Conservation (phyloP, 2,113 vertebrate genomes). For the Mustela nigripes region DNA sequence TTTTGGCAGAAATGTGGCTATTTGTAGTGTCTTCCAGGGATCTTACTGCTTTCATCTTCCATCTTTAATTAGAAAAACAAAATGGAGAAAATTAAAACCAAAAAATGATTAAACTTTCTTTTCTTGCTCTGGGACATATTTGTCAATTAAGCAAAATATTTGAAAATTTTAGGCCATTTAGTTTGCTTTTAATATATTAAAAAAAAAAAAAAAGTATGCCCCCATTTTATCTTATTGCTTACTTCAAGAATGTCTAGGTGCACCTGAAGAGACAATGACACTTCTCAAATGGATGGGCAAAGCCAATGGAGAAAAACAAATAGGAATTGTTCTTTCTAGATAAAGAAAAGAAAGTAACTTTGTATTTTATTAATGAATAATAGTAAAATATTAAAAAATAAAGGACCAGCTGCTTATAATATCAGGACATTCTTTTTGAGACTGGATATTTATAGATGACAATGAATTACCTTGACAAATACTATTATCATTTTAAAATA, state of each 20-base stretch:
- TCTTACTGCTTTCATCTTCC: not conserved
- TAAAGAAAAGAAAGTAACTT: not conserved
- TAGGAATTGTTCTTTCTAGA: not conserved
- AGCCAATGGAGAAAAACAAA: not conserved
- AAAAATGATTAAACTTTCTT: constrained; percentile 20
- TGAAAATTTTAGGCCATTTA: not conserved
- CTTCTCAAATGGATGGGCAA: not conserved
- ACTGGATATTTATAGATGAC: constrained; percentile 38
- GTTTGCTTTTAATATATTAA: not conserved
- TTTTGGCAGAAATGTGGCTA: constrained; percentile 34
- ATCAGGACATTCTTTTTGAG: not conserved
- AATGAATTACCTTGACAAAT: not conserved
- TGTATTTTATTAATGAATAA: not conserved
- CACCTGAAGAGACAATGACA: not conserved
- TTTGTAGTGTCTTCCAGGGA: not conserved
- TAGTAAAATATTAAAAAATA: not conserved
- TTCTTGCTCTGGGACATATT: constrained; percentile 37
- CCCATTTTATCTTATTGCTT: constrained; percentile 7
- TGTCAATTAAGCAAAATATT: constrained; percentile 26
- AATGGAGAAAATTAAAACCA: constrained; percentile 65
- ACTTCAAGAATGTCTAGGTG: not conserved
- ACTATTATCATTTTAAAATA: not conserved
- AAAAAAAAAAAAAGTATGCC: not conserved
- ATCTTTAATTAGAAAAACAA: constrained; percentile 71
- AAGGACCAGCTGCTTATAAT: not conserved